Percentiles rank a stretch among this genome's conserved stretches.
These are phyloP conservation scores for Telmatherina bonti DNA, from an alignment of 2,797 vertebrate genomes.

Conservation along the genomic window DNA sequence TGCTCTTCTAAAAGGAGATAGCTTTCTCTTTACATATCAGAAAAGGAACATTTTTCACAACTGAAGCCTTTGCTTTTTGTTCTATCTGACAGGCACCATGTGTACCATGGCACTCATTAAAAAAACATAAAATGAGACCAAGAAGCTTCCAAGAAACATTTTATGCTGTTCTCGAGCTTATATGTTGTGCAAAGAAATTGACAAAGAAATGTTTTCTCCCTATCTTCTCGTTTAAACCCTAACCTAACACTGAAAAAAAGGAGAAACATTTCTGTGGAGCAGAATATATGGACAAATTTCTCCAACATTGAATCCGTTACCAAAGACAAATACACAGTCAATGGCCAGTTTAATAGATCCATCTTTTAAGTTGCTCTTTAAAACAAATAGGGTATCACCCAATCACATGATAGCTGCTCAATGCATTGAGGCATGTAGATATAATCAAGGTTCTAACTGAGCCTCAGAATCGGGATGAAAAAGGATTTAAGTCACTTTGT, in stretches of 20 bases:
- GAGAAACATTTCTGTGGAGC: not conserved
- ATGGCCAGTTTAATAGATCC: not conserved
- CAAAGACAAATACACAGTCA: not conserved
- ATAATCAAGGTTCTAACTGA: not conserved
- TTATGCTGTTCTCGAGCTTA: not conserved
- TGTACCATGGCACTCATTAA: not conserved
- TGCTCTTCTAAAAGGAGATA: slow-evolving; percentile 4
- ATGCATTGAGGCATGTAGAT: too few species aligned
- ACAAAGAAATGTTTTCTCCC: not conserved
- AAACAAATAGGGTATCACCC: not conserved
- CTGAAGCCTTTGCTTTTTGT: slow-evolving; percentile 10
- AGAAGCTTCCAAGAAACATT: slow-evolving; percentile 1
- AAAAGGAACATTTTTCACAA: slow-evolving; percentile 8
- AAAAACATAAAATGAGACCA: not conserved
- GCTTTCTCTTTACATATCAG: slow-evolving; percentile 17
- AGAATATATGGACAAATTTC: not conserved
- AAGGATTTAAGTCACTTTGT: not conserved
- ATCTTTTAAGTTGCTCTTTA: not conserved
- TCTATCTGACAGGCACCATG: slow-evolving; percentile 13
- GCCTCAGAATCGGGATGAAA: not conserved
- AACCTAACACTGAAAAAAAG: not conserved
- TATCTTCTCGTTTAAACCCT: not conserved
- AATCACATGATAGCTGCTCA: not conserved
- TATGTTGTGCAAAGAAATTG: not conserved
- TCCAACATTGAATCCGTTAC: not conserved